These are phyloP conservation scores for Brachylomia viminalis DNA, from an alignment of 2,888 invertebrate genomes.

Conservation along the genomic window DNA sequence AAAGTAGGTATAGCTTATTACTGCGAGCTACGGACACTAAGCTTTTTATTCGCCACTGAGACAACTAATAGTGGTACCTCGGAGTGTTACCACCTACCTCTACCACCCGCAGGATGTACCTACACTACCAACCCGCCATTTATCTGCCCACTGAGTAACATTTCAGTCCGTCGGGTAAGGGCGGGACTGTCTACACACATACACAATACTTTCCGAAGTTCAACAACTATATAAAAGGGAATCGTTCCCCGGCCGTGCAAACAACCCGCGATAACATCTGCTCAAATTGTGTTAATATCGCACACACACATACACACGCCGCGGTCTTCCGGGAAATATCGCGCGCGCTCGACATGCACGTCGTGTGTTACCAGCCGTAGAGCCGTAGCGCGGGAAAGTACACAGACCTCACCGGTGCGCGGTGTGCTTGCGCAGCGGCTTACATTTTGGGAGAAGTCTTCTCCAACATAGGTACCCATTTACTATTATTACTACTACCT, in stretches of 20 bases:
- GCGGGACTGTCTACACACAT: constrained; percentile 24
- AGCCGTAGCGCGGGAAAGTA: too few relatives aligned
- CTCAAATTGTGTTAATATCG: constrained; percentile 34
- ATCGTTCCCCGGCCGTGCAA: constrained; percentile 18
- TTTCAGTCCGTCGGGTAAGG: not conserved
- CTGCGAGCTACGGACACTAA: not conserved
- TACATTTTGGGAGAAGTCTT: not conserved
- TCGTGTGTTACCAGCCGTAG: not conserved
- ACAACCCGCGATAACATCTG: constrained; percentile 23
- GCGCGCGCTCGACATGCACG: not conserved
- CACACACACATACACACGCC: not conserved
- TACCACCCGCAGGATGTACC: not conserved
- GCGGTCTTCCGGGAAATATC: constrained; percentile 36
- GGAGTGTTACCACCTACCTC: not conserved
- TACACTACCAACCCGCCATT: not conserved
- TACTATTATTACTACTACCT: not conserved
- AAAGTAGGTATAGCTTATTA: not conserved
- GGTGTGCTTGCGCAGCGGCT: not conserved
- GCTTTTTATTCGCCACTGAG: not conserved
- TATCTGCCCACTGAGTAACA: constrained; percentile 3
- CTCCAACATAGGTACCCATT: not conserved
- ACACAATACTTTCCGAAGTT: constrained; percentile 14
- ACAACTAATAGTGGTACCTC: not conserved
- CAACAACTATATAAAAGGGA: constrained; percentile 27
- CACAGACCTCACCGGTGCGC: too few relatives aligned